These are phyloP conservation scores for Acleris laterana DNA, from an alignment of 2,888 invertebrate genomes.

Conservation along the genomic window DNA sequence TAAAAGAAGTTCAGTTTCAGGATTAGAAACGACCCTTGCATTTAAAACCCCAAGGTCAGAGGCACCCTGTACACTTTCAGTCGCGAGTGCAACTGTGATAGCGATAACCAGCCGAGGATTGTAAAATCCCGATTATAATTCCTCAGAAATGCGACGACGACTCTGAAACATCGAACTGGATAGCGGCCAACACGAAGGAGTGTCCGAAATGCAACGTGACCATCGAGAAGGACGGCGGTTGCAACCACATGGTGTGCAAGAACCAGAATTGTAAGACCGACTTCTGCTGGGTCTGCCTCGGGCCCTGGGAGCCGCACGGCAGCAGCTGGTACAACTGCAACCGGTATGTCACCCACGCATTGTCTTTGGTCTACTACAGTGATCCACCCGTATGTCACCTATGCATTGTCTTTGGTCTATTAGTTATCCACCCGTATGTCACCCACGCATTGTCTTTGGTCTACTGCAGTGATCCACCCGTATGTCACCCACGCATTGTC, in stretches of 20 bases:
- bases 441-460: no score
- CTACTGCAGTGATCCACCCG: no score
- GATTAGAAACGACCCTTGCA: no score
- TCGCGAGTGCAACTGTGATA: no score
- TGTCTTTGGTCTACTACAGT: background rate
- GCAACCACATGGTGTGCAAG: conserved; percentile 99
- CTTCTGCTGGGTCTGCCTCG: conserved; percentile 99
- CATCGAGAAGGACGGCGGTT: conserved; percentile 98
- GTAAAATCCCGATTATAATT: background rate
- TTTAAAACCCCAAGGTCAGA: no score
- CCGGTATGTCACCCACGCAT: conserved; percentile 72
- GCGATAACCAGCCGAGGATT: background rate
- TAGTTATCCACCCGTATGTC: no score
- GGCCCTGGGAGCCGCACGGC: conserved; percentile 99
- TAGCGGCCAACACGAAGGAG: conserved; percentile 99
- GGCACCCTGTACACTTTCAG: no score
- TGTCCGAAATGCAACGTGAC: conserved; percentile 99
- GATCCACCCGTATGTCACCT: no score
- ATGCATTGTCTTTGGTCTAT: no score
- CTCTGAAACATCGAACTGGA: conserved; percentile 99
- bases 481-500: no score
- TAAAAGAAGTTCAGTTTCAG: no score
- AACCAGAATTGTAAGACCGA: conserved; percentile 99
- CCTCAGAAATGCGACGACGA: conserved; percentile 97
- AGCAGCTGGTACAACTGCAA: conserved; percentile 99